phyloP scores from a whole-genome alignment of 2,888 invertebrate species.

The Nephrocerus scutellatus region DNA sequence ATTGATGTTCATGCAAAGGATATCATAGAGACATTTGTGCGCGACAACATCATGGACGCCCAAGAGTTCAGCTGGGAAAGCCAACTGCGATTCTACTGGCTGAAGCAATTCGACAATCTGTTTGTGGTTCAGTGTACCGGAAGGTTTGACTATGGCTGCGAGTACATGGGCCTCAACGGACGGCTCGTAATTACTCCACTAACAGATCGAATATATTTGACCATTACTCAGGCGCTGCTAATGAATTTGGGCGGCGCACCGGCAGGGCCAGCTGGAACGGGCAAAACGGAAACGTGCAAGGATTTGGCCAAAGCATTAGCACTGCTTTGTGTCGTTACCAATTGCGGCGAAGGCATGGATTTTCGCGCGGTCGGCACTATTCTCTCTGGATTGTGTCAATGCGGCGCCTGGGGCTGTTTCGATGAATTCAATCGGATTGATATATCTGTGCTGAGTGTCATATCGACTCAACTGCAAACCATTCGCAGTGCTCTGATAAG shows the following conservation, averaged over 20 bases:
- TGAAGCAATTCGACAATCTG: constrained; percentile 69
- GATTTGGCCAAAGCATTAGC: constrained; percentile 87
- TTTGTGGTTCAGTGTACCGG: constrained; percentile 78
- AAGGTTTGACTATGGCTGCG: constrained; percentile 86
- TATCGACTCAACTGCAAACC: constrained; percentile 85
- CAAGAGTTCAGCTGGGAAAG: constrained; percentile 92
- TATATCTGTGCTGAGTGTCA: constrained; percentile 84
- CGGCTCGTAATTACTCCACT: constrained; percentile 86
- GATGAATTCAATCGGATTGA: constrained; percentile 93
- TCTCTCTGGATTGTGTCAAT: constrained; percentile 51
- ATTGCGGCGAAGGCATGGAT: constrained; percentile 93
- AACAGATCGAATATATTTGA: constrained; percentile 87
- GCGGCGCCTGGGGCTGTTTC: constrained; percentile 92
- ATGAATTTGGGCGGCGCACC: constrained; percentile 91
- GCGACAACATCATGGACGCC: constrained; percentile 73
- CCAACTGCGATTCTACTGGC: constrained; percentile 88
- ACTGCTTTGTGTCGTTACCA: constrained; percentile 74
- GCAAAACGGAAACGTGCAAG: constrained; percentile 85
- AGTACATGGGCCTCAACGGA: constrained; percentile 91
- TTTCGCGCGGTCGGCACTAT: constrained; percentile 74
- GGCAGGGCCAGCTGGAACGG: constrained; percentile 57
- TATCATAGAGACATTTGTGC: constrained; percentile 74
- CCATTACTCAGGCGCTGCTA: constrained; percentile 84
- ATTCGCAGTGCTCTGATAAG: constrained; percentile 76
- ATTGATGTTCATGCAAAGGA: constrained; percentile 90